phyloP scores from a whole-genome alignment of 2,797 vertebrate species.

The Poeciliopsis turneri region DNA sequence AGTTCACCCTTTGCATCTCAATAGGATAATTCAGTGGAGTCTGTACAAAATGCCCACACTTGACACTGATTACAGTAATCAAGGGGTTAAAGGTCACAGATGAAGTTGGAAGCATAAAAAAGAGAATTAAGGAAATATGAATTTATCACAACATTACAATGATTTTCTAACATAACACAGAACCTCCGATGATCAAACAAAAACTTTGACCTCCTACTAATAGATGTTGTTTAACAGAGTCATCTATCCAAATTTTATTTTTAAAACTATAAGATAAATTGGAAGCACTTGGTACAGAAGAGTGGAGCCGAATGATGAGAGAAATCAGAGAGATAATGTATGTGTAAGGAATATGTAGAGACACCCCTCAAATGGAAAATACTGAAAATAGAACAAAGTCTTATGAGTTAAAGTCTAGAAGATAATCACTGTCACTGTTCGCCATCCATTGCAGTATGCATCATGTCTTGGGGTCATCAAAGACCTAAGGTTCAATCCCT shows the following conservation, averaged over 20 bases:
- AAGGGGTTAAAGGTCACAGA: neutral
- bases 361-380: neutral
- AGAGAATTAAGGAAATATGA: neutral
- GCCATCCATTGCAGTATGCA: neutral
- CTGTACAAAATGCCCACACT: neutral
- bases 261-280: neutral
- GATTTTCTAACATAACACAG: neutral
- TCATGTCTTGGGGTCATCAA: neutral
- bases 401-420: neutral
- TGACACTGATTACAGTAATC: neutral
- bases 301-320: neutral
- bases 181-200: neutral
- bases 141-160: constrained; percentile 2
- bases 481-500: neutral
- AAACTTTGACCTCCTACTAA: neutral
- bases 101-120: neutral
- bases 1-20: neutral
- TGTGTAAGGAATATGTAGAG: neutral
- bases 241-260: neutral
- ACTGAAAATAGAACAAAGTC: neutral
- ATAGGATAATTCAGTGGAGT: neutral
- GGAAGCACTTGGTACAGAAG: neutral
- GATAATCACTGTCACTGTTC: neutral
- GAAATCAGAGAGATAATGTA: neutral
- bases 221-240: neutral